Evolutionary conservation across 1,140 invertebrate genomes (phyloP).

Genomic region (Panulirus ornatus): DNA sequence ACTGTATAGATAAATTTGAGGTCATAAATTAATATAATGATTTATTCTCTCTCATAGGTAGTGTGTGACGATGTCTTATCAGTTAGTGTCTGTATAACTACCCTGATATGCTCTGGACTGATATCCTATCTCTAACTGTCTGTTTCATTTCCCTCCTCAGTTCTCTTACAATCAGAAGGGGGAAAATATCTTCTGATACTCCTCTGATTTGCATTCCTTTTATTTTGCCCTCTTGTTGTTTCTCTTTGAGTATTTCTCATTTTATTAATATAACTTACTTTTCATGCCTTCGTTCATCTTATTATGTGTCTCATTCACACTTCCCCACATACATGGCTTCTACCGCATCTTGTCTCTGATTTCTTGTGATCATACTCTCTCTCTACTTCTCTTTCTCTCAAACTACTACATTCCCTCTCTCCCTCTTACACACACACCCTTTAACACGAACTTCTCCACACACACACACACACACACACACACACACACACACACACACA

Average conservation of each 20-base stretch:
- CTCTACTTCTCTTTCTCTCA: not conserved
- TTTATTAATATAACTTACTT: not conserved
- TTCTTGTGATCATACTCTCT: not conserved
- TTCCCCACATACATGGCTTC: too few species aligned
- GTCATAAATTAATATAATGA: too few species aligned
- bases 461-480: not conserved
- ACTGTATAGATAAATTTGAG: too few species aligned
- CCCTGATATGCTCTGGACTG: too few species aligned
- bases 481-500: slow-evolving; percentile 21
- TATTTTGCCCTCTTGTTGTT: not conserved
- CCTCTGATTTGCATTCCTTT: not conserved
- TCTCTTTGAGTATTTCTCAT: not conserved
- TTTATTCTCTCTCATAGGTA: too few species aligned
- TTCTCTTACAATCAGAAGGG: not conserved
- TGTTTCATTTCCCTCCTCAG: not conserved
- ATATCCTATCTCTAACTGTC: too few species aligned
- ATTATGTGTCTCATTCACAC: not conserved
- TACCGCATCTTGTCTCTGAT: not conserved
- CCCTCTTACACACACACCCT: not conserved
- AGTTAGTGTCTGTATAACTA: too few species aligned
- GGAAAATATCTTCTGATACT: not conserved
- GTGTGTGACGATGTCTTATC: too few species aligned
- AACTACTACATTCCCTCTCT: not conserved
- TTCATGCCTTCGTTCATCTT: not conserved
- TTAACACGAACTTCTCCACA: too few species aligned